Base-by-base conservation (phyloP, 2,888 invertebrate species). In the Margaritifera margaritifera region DNA sequence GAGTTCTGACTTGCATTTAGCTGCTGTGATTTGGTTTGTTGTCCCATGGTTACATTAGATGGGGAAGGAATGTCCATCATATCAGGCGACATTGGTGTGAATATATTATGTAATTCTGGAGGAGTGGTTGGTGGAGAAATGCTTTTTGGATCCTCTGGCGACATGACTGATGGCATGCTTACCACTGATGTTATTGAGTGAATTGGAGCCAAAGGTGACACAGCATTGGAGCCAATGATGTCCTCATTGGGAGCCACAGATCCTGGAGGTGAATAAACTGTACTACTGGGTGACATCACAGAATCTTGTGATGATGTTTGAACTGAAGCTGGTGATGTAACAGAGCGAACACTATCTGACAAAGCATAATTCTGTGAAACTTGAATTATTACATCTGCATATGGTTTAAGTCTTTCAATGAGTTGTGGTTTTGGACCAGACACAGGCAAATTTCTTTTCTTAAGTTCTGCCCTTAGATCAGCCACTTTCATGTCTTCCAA, bases 401-500 rank as follows among this genome's bases (percentile, higher is more conserved):
- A 91, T 6, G 91, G 95, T 78, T 95, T 94, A 68, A 98, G 91
- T 57, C 98, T 93, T 88, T 98, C 97, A 69, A 99, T 95, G 57
- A 99, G 91, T 88, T 97, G 96, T 15, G 97, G 96, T 88, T 99
- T 99, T 0, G 98, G 94, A 27, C 98, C 98, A 19, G 98, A 98
- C 0, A 99, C 98, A 6, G 98, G 96, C 72, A 99, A 91, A 90
- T 95, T 97, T 62, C 98, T 93, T 69, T 95, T 94, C 90, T 98
- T 98, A 83, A 98, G 93, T 89, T 98, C 98, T 69, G 95, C 95
- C 89, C 97, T 97, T 80, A 98, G 92, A 88, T 98, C 98, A 74
- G 95, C 96, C 66, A 96, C 98, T 92, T 97, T 97, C 95, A 98
- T 96, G 86, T 97, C 97, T 89, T 97, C 96, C 84, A 98, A 92